Evolutionary conservation across 1,140 invertebrate genomes (phyloP), one percentile per base, ranked within the genome.

Genomic region (Campodea augens): DNA sequence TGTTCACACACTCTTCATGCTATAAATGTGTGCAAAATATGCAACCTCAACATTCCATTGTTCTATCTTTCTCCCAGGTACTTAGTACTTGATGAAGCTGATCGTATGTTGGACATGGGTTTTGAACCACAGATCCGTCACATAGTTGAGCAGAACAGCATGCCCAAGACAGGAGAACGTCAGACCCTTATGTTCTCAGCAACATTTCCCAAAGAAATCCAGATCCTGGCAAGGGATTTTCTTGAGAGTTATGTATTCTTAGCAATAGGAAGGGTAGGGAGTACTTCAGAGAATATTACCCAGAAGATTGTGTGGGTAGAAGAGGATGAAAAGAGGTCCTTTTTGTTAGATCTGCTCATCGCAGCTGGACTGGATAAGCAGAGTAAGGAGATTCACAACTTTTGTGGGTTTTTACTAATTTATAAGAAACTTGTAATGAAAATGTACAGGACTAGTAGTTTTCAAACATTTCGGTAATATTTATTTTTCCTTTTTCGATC

Each of bases 141-240:
- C 64, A 92, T 93, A 57, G 74, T 95, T 38, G 79, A 85, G 55
- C 84, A 92, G 63, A 86, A 91, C 50, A 61, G 85, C n/a, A n/a
- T n/a, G n/a, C n/a, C n/a, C 25, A 84, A 72, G 25, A 84, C 83
- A 20, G 90, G 90, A 22, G 77, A 89, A 46, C 72, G 95, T 25
- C 91, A 97, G 63, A 98, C 95, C 13, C 77, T 98, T 37, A 98
- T 99, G 95, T 99, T 99, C 66, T 97, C 91, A 32, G 95, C 95
- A 39, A 99, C 95, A 45, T 99, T 99, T 69, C 95, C 95, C 4
- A 96, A 96, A 65, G 91, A 97, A 66, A 98, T 99, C 55, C 90
- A 83, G 73, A 84, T 91, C 59, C 61, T 98, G 56, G 91, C 92
- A 13, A 75, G 89, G 60, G 93, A 98, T 67, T 99, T 99, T 63